A percentile compares a stretch with the other conserved stretches of the same genome.
Conservation (phyloP, 2,113 vertebrate genomes). For the Ciconia boyciana region DNA sequence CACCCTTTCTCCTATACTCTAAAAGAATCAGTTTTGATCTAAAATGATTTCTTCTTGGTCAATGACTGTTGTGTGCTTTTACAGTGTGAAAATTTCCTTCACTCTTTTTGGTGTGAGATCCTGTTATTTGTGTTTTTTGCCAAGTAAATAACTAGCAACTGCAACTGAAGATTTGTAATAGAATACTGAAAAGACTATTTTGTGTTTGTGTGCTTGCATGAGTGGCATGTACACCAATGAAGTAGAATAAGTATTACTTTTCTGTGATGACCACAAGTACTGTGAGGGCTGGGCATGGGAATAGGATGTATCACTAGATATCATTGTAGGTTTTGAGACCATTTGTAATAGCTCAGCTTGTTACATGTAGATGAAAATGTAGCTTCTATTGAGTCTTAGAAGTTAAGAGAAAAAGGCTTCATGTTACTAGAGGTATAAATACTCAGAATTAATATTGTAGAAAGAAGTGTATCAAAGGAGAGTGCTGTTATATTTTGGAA, state of each 20-base stretch:
- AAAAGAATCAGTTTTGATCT: not conserved
- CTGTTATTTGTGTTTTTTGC: not conserved
- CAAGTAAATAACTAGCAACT: not conserved
- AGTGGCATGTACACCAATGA: fast-evolving
- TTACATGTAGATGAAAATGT: not conserved
- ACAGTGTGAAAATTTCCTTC: not conserved
- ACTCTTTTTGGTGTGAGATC: not conserved
- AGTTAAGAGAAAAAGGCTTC: not conserved
- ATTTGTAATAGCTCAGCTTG: not conserved
- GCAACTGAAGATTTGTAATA: not conserved
- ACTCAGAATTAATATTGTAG: not conserved
- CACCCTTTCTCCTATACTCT: not conserved
- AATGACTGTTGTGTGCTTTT: not conserved
- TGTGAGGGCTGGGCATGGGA: not conserved
- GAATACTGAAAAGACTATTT: not conserved
- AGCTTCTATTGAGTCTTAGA: not conserved
- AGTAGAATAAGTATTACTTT: not conserved
- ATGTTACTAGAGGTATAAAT: not conserved
- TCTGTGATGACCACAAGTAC: too few species aligned
- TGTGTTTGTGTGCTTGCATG: not conserved
- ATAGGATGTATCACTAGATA: not conserved
- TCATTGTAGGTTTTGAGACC: not conserved
- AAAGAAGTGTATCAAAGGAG: not conserved
- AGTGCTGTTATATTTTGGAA: not conserved
- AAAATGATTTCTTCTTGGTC: not conserved